These are phyloP conservation scores for Drosophila carrolli DNA, from an alignment of 1,140 invertebrate genomes.

Conservation along the genomic window DNA sequence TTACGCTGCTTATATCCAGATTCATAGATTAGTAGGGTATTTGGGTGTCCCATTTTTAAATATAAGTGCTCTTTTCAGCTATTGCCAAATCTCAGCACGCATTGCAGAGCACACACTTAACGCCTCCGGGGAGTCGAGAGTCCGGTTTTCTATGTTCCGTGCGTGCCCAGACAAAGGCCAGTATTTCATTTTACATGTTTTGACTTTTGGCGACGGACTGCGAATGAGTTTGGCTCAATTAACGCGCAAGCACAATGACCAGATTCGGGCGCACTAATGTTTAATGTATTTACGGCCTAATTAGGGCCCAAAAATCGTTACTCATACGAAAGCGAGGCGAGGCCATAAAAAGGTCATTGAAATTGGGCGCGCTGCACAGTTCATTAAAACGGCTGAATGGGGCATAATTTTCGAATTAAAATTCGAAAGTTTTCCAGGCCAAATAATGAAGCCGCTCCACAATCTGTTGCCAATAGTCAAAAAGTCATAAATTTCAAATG, in stretches of 20 bases:
- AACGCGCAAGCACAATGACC: neutral
- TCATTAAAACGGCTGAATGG: slow-evolving; percentile 58
- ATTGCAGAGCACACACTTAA: slow-evolving; percentile 27
- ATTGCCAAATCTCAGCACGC: slow-evolving; percentile 27
- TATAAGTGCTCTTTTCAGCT: neutral
- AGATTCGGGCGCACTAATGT: slow-evolving; percentile 11
- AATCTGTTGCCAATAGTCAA: slow-evolving; percentile 83
- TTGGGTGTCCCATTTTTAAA: no score
- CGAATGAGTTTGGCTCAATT: neutral
- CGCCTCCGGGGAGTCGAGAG: slow-evolving; percentile 1
- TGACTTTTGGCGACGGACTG: slow-evolving; percentile 5
- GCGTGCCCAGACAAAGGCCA: slow-evolving; percentile 13
- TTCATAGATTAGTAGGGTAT: neutral
- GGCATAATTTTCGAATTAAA: slow-evolving; percentile 81
- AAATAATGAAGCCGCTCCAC: slow-evolving; percentile 74
- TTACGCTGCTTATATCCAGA: neutral
- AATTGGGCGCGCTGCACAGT: slow-evolving; percentile 42
- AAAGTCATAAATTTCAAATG: slow-evolving; percentile 81
- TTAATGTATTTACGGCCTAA: slow-evolving; percentile 57
- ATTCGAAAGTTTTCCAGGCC: slow-evolving; percentile 77
- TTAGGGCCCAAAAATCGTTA: slow-evolving; percentile 52
- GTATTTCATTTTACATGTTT: slow-evolving; percentile 9
- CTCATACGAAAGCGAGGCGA: slow-evolving; percentile 56
- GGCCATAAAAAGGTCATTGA: slow-evolving; percentile 61
- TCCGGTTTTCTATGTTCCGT: neutral